Conservation (phyloP, 2,797 vertebrate species). For the Rhinogobio ventralis region DNA sequence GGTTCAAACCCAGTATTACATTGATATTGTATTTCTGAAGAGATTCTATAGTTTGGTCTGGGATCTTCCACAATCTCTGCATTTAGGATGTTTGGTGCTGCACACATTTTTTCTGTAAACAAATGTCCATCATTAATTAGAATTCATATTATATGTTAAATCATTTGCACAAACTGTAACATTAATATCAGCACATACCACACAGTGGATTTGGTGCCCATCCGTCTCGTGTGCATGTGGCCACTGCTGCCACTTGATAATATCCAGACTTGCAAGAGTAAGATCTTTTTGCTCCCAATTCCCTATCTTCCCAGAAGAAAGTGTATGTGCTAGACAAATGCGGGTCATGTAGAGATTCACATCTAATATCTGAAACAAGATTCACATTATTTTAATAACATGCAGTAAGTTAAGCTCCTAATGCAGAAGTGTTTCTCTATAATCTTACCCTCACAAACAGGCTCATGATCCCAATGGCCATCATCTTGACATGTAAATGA, state of each 20-base stretch:
- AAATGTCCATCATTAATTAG: neutral
- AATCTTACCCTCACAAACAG: slow-evolving; percentile 15
- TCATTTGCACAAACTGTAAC: neutral
- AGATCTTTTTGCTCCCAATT: fast-evolving
- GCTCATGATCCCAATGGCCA: too few species aligned
- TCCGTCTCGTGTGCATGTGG: slow-evolving; percentile 66
- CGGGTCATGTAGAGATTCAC: neutral
- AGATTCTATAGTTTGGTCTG: too few species aligned
- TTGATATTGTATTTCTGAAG: too few species aligned
- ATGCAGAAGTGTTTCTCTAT: slow-evolving; percentile 58
- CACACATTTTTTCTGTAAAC: too few species aligned
- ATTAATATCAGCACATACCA: slow-evolving; percentile 34
- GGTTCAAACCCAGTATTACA: too few species aligned
- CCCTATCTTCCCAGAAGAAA: neutral
- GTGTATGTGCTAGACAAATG: fast-evolving
- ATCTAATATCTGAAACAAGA: slow-evolving; percentile 64
- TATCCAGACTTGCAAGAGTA: fast-evolving
- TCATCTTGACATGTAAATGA: too few species aligned
- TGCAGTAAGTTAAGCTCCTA: neutral
- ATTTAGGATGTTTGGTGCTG: too few species aligned
- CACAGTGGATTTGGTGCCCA: slow-evolving; percentile 64
- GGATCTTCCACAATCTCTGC: too few species aligned
- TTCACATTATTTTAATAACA: neutral
- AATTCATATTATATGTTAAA: neutral
- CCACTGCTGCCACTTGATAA: fast-evolving